Percentiles rank a stretch among this genome's conserved stretches.
Conservation (phyloP, 1,140 invertebrate genomes). For the Antheraea pernyi region DNA sequence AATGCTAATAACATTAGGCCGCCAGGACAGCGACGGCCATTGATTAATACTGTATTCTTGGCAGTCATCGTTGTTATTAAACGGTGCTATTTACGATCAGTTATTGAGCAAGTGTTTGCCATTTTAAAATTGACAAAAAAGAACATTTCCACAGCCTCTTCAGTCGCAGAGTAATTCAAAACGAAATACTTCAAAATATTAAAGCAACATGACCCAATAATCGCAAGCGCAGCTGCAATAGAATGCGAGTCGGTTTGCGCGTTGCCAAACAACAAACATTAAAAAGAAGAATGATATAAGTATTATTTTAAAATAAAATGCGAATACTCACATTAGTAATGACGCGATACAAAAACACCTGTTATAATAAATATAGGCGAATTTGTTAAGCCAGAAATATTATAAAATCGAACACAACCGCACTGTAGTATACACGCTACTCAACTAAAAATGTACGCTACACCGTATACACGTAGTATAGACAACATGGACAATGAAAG, state of each 20-base stretch:
- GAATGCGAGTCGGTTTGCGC: neutral
- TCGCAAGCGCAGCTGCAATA: neutral
- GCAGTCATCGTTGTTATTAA: no score
- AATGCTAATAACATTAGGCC: no score
- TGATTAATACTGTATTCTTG: no score
- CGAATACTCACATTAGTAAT: neutral
- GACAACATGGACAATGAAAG: neutral
- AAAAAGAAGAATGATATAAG: neutral
- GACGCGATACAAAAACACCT: neutral
- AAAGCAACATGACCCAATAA: neutral
- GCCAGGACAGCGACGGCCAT: no score
- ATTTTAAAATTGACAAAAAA: no score
- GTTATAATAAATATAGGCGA: neutral
- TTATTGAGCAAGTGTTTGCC: no score
- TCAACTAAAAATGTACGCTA: neutral
- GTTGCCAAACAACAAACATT: neutral
- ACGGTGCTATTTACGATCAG: no score
- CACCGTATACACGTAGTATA: neutral
- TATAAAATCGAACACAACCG: neutral
- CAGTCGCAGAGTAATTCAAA: no score
- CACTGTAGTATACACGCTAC: neutral
- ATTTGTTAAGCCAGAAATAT: neutral
- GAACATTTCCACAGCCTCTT: no score
- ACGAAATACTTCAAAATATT: neutral
- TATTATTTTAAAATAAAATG: neutral